phyloP scores from a whole-genome alignment of 2,113 vertebrate genomes.

The Dendropsophus ebraccatus region DNA sequence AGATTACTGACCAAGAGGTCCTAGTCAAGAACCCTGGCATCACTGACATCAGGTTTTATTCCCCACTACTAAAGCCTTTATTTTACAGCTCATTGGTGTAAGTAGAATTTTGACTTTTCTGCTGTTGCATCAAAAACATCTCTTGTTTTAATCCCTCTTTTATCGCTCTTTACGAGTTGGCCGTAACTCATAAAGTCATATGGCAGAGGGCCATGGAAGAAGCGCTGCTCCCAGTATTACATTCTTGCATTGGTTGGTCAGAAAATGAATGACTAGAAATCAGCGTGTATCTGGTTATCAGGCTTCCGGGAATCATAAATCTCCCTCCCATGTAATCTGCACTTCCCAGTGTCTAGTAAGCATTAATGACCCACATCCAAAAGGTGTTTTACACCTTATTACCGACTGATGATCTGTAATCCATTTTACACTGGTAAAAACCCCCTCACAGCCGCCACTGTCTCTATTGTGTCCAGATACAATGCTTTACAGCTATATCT shows the following conservation, averaged over 20 bases:
- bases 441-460: not conserved
- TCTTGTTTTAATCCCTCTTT: not conserved
- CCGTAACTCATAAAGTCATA: not conserved
- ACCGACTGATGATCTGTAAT: slow-evolving; percentile 7
- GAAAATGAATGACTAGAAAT: slow-evolving; percentile 7
- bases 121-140: not conserved
- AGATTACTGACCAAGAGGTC: not conserved
- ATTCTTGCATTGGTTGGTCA: not conserved
- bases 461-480: not conserved
- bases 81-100: not conserved
- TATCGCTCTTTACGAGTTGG: not conserved
- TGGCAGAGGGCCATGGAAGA: not conserved
- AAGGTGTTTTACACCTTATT: slow-evolving; percentile 24
- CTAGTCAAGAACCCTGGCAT: not conserved
- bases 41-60: not conserved
- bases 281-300: not conserved
- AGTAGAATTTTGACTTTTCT: not conserved
- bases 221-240: not conserved
- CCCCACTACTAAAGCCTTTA: not conserved
- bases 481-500: not conserved
- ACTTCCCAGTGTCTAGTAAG: not conserved
- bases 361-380: slow-evolving; percentile 29
- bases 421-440: slow-evolving; percentile 11
- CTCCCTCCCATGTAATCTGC: slow-evolving; percentile 10
- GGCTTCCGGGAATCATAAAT: slow-evolving; percentile 18